phyloP scores from a whole-genome alignment of 2,113 vertebrate genomes.

The Neoarius graeffei region DNA sequence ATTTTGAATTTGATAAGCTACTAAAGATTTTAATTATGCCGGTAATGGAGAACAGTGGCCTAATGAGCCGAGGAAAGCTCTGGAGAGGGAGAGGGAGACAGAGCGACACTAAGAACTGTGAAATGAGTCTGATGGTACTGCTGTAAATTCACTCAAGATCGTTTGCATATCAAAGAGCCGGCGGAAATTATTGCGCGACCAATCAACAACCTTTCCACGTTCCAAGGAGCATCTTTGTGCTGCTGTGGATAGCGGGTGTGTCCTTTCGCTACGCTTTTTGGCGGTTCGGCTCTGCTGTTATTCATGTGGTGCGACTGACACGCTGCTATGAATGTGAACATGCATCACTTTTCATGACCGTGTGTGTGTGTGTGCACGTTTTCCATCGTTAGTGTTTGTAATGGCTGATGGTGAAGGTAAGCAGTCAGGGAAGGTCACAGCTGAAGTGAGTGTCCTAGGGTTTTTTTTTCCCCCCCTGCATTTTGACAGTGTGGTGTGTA shows the following conservation, averaged over 20 bases:
- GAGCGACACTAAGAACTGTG: constrained; percentile 95
- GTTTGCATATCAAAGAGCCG: constrained; percentile 99
- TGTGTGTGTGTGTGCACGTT: background rate
- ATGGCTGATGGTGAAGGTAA: constrained; percentile 71
- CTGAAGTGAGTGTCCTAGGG: constrained; percentile 76
- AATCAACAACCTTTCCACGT: constrained; percentile 98
- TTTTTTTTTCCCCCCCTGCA: constrained; percentile 64
- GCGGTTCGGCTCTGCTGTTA: background rate
- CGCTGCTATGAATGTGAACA: background rate
- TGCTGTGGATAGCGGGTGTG: background rate
- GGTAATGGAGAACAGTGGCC: constrained; percentile 99
- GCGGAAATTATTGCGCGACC: constrained; percentile 99
- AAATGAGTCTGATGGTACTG: constrained; percentile 99
- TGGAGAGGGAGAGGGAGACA: constrained; percentile 77
- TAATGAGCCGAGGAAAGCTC: constrained; percentile 98
- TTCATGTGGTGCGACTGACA: background rate
- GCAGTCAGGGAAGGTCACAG: constrained; percentile 86
- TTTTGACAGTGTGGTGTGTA: constrained; percentile 86
- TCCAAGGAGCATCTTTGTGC: constrained; percentile 67
- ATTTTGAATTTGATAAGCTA: constrained; percentile 99
- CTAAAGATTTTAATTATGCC: constrained; percentile 99
- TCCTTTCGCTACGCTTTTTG: constrained; percentile 15
- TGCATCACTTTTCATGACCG: background rate
- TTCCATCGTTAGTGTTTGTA: constrained; percentile 14
- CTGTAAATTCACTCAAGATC: constrained; percentile 98